Conservation (phyloP, 2,113 vertebrate genomes). For the Callorhinus ursinus region DNA sequence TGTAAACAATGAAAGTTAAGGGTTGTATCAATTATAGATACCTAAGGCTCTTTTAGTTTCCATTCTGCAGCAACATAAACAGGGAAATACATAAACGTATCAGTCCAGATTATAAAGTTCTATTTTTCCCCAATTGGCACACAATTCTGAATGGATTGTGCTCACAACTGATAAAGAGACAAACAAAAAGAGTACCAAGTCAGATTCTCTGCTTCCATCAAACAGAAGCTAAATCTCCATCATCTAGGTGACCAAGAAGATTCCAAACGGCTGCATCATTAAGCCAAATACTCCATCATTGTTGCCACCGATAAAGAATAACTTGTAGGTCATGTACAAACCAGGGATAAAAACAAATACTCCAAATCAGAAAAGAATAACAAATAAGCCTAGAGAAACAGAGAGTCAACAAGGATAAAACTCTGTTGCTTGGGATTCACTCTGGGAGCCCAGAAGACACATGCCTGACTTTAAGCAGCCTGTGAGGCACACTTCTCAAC, state of each 20-base stretch:
- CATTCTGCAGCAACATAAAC: not conserved
- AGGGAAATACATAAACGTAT: not conserved
- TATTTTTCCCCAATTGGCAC: not conserved
- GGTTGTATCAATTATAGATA: not conserved
- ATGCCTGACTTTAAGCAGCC: not conserved
- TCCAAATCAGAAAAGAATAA: not conserved
- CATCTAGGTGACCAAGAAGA: not conserved
- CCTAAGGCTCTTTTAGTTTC: not conserved
- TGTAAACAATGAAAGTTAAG: not conserved
- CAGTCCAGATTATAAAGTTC: not conserved
- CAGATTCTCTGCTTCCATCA: not conserved
- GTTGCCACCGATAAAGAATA: not conserved
- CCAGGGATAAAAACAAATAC: not conserved
- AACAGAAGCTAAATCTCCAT: not conserved
- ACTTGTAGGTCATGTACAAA: not conserved
- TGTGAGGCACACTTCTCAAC: accelerated
- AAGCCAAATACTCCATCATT: not conserved
- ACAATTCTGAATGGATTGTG: not conserved
- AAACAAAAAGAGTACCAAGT: not conserved
- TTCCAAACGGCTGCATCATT: not conserved
- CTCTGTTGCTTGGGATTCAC: not conserved
- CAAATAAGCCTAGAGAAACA: not conserved
- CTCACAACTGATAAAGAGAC: not conserved
- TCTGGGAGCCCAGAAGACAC: not conserved
- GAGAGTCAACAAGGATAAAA: not conserved